phyloP scores from a whole-genome alignment of 92 coral and sea anemone species.

The Bergia sp. region DNA sequence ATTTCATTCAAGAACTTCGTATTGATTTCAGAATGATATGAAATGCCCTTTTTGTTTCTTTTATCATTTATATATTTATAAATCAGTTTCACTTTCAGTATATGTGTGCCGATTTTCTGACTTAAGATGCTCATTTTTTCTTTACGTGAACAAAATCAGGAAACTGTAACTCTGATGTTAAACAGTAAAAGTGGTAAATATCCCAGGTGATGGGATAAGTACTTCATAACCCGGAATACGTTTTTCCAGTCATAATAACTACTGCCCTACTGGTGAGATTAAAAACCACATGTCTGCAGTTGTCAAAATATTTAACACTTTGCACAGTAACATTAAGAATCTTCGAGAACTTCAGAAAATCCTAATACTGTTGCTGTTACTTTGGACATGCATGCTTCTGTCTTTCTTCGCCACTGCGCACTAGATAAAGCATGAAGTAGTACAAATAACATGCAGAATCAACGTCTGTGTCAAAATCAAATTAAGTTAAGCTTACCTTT shows the following conservation, averaged over 20 bases:
- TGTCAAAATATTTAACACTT: not conserved
- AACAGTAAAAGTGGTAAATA: not conserved
- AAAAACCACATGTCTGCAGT: not conserved
- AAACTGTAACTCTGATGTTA: not conserved
- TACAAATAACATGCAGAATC: not conserved
- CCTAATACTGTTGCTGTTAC: no score
- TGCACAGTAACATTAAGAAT: not conserved
- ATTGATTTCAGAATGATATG: not conserved
- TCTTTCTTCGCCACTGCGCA: not conserved
- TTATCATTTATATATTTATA: not conserved
- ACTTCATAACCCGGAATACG: not conserved
- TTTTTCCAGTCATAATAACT: not conserved
- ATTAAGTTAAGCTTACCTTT: constrained; percentile 60
- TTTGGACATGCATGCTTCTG: not conserved
- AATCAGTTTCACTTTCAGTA: not conserved
- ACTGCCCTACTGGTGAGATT: no score
- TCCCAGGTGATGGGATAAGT: not conserved
- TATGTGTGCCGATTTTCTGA: not conserved
- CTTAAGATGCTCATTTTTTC: not conserved
- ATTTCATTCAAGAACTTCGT: not conserved
- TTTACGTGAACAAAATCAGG: not conserved
- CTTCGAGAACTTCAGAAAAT: no score
- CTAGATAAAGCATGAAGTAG: not conserved
- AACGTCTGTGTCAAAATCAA: not conserved
- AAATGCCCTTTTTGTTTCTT: not conserved